Evolutionary conservation across 64 coral and sea anemone genomes (phyloP).

Genomic region (Pocillopora damicornis): DNA sequence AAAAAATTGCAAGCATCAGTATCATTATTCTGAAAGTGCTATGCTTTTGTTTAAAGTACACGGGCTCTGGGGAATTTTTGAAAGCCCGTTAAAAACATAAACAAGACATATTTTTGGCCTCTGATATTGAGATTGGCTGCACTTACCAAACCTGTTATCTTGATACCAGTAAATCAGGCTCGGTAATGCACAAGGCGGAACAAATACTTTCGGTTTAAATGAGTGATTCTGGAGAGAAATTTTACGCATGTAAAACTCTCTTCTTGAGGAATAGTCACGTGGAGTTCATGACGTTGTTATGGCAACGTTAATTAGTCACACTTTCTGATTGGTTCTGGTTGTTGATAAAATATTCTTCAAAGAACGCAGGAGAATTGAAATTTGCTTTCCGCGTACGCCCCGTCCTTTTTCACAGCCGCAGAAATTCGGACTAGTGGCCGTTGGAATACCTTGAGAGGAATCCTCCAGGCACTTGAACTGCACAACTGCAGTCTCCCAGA

Average conservation of each 20-base stretch:
- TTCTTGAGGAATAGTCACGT: not conserved
- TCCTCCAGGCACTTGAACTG: constrained; percentile 33
- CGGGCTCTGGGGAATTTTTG: not conserved
- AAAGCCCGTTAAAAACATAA: constrained; percentile 5
- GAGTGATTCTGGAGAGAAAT: not conserved
- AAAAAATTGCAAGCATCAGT: not conserved
- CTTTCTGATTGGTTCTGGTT: constrained; percentile 27
- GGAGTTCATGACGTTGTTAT: constrained; percentile 20
- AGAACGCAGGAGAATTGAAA: constrained; percentile 38
- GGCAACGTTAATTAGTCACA: constrained; percentile 27
- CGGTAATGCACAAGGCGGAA: constrained; percentile 24
- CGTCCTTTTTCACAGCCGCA: constrained; percentile 33
- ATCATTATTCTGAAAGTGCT: not conserved
- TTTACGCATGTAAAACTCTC: constrained; percentile 2
- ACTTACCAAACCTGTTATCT: constrained; percentile 7
- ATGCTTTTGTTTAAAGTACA: not conserved
- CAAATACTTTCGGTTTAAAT: constrained; percentile 1
- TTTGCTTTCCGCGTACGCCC: constrained; percentile 38
- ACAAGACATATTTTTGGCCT: not conserved
- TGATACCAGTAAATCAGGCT: constrained; percentile 22
- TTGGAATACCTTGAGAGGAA: constrained; percentile 34
- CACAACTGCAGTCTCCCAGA: constrained; percentile 34
- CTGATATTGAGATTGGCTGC: not conserved
- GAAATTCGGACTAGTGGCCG: constrained; percentile 41
- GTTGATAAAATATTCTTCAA: constrained; percentile 23